Evolutionary conservation across 2,888 invertebrate species (phyloP), one percentile per base, ranked within the genome.

Genomic region (Yponomeuta malinellus): DNA sequence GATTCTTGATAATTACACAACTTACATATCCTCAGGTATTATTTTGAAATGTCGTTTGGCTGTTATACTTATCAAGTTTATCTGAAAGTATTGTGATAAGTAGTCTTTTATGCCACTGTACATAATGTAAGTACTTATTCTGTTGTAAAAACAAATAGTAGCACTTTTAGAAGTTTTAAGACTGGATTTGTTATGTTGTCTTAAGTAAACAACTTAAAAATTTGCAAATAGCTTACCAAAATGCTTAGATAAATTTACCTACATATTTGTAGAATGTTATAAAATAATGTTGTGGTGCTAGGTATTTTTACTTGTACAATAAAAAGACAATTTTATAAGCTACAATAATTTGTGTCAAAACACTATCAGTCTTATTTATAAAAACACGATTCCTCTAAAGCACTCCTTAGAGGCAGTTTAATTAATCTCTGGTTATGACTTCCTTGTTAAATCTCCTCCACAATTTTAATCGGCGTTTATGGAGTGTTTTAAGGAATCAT

Each of bases 51-150:
- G 15, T 59, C 5, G 12, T 64, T 64, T 64, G 23, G 31, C 64
- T 64, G 64, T 29, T 15, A 59, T 59, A 59, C 52, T 59, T 59
- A 15, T 59, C 52, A 15, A 59, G 3, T 59, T 59, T 59, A 15
- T 59, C 52, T 4, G 3, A 15, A 59, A 59, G 52, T 5, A 12
- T 12, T 59, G 52, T 59, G 52, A 59, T 59, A 15, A 12, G 52
- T 59, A 15, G 52, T 15, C 52, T 59, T 59, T 43, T 15, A 2
- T 59, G 52, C 52, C 52, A 59, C 52, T 59, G 52, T 59, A 59
- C 15, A 59, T 59, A 59, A 59, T 15, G 37, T 66, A 66, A 31
- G 66, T 66, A 66, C 67, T 43, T 67, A 43, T 67, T 67, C 12
- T 68, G 37, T 10, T 23, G 15, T 23, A 43, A 59, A 59, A 59